These are phyloP conservation scores for Ichneumoninae sp. DNA, from an alignment of 2,888 invertebrate species.

Conservation along the genomic window DNA sequence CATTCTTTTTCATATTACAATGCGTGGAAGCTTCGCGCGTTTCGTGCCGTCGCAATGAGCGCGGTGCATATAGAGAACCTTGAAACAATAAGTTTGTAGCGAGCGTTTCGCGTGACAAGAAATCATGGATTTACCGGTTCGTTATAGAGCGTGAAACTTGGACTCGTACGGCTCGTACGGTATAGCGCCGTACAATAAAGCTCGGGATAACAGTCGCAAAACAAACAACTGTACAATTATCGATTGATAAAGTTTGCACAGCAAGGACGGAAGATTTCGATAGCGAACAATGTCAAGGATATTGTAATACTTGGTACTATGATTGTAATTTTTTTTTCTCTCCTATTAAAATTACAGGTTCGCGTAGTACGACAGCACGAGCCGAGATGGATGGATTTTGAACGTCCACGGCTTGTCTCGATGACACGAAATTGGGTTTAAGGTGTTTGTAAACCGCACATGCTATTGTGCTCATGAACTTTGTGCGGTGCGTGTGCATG, in stretches of 20 bases:
- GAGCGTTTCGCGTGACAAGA: conserved; percentile 15
- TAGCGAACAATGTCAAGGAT: conserved; percentile 27
- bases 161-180: background rate
- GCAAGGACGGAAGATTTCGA: conserved; percentile 46
- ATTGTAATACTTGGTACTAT: background rate
- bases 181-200: background rate
- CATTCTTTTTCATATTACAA: background rate
- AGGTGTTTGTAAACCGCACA: conserved; percentile 59
- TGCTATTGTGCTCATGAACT: conserved; percentile 62
- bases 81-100: conserved; percentile 11
- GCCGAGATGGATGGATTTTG: background rate
- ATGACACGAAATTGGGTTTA: conserved; percentile 64
- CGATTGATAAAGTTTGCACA: conserved; percentile 31
- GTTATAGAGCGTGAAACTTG: background rate
- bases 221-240: conserved; percentile 18
- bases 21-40: conserved; percentile 15
- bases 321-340: background rate
- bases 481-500: conserved; percentile 61
- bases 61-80: conserved; percentile 24
- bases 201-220: background rate
- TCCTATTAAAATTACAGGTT: background rate
- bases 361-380: background rate
- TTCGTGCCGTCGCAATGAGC: conserved; percentile 38
- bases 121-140: conserved; percentile 14
- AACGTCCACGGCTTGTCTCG: conserved; percentile 1